phyloP scores from a whole-genome alignment of 2,888 invertebrate species.

The Autographa pulchrina region DNA sequence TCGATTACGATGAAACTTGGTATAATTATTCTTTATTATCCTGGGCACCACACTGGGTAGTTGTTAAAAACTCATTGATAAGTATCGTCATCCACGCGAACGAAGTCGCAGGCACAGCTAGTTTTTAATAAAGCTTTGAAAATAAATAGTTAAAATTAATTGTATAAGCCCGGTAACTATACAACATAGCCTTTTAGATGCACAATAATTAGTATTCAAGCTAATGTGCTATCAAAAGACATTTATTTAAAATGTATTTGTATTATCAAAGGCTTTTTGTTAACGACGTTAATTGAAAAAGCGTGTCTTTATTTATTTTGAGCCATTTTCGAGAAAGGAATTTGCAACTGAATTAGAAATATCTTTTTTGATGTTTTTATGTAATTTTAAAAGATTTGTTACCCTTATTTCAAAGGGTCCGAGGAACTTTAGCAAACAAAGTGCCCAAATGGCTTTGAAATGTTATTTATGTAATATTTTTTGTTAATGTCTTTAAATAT shows the following conservation, averaged over 20 bases:
- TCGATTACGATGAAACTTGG: no score
- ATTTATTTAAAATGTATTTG: slow-evolving; percentile 23
- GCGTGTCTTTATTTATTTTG: slow-evolving; percentile 37
- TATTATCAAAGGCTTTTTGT: slow-evolving; percentile 25
- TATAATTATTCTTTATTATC: no score
- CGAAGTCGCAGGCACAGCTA: no score
- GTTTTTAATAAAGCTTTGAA: no score
- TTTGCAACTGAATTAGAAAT: slow-evolving; percentile 27
- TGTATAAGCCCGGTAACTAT: no score
- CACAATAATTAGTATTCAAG: slow-evolving; percentile 13
- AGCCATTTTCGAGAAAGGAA: slow-evolving; percentile 19
- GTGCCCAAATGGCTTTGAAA: neutral
- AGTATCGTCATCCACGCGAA: no score
- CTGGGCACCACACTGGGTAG: no score
- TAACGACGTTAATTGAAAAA: slow-evolving; percentile 47
- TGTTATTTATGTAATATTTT: neutral
- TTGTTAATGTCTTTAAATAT: neutral
- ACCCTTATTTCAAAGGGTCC: neutral
- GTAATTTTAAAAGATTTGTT: slow-evolving; percentile 6
- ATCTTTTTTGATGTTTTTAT: slow-evolving; percentile 3
- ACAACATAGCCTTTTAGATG: neutral
- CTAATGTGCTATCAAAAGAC: neutral
- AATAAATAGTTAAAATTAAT: no score
- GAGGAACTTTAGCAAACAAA: neutral
- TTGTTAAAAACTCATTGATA: no score